A percentile compares a stretch with the other conserved stretches of the same genome.
Conservation (phyloP, 2,888 invertebrate species). For the Eristalis tenax region DNA sequence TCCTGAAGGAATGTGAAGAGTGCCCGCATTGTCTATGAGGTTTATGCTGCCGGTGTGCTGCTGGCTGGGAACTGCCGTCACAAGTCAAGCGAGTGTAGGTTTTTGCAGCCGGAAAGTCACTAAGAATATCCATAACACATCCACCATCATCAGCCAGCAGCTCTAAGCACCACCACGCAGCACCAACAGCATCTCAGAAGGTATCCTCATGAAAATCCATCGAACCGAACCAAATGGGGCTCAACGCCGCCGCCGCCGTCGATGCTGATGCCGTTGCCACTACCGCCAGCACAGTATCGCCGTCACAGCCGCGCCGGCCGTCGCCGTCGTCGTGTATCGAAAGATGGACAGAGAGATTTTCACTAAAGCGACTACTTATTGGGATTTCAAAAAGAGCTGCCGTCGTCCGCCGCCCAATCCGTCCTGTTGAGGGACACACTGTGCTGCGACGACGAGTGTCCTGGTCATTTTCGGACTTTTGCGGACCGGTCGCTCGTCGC, state of each 20-base stretch:
- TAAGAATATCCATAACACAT: slow-evolving; percentile 53
- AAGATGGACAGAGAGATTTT: slow-evolving; percentile 71
- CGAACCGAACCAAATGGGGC: slow-evolving; percentile 64
- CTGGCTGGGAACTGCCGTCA: slow-evolving; percentile 52
- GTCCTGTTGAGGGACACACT: slow-evolving; percentile 47
- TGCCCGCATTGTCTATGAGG: slow-evolving; percentile 71
- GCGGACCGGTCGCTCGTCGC: slow-evolving; percentile 28
- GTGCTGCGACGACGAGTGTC: slow-evolving; percentile 32
- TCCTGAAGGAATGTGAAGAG: slow-evolving; percentile 69
- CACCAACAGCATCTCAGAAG: slow-evolving; percentile 40
- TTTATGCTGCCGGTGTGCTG: slow-evolving; percentile 39
- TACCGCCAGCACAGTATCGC: neutral
- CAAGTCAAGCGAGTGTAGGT: slow-evolving; percentile 56
- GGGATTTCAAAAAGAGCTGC: slow-evolving; percentile 69
- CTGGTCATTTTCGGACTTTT: slow-evolving; percentile 31
- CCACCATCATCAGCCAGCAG: slow-evolving; percentile 8
- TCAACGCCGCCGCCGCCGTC: slow-evolving; percentile 19
- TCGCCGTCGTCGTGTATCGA: slow-evolving; percentile 17
- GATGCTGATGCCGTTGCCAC: slow-evolving; percentile 1
- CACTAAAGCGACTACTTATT: slow-evolving; percentile 72
- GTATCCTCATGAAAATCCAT: slow-evolving; percentile 63
- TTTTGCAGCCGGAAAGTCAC: slow-evolving; percentile 57
- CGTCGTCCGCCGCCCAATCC: slow-evolving; percentile 53
- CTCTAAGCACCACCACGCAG: neutral
- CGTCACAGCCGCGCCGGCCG: neutral